A percentile compares a stretch with the other conserved stretches of the same genome.
These are phyloP conservation scores for Cantharis lateralis DNA, from an alignment of 2,888 invertebrate genomes.

Conservation along the genomic window DNA sequence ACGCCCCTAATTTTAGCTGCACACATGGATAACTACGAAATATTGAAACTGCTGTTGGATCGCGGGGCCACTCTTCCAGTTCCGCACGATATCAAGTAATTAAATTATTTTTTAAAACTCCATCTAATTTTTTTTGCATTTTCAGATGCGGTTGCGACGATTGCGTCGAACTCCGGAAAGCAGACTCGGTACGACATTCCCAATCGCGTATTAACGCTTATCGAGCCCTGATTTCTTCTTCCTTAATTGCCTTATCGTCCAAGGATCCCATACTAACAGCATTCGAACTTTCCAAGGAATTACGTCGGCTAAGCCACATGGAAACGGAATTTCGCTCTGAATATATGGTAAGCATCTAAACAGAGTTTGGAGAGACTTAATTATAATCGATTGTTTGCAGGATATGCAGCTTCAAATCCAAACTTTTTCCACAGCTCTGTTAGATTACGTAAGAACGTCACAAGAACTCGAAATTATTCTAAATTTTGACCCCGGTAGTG, in stretches of 20 bases:
- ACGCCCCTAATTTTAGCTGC: constrained; percentile 94
- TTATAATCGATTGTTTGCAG: constrained; percentile 1
- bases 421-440: constrained; percentile 86
- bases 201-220: constrained; percentile 91
- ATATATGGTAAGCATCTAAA: constrained; percentile 61
- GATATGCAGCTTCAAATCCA: constrained; percentile 85
- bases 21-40: constrained; percentile 97
- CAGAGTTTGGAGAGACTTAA: not conserved
- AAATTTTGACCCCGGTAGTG: constrained; percentile 82
- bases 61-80: constrained; percentile 89
- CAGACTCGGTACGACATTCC: constrained; percentile 81
- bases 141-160: constrained; percentile 87
- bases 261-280: constrained; percentile 92
- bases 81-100: constrained; percentile 89
- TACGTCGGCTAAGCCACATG: constrained; percentile 84
- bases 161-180: constrained; percentile 75
- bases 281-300: constrained; percentile 95
- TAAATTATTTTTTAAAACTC: not conserved
- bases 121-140: constrained; percentile 32
- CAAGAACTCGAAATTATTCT: constrained; percentile 91
- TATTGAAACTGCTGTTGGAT: constrained; percentile 90
- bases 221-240: constrained; percentile 89
- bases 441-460: constrained; percentile 90
- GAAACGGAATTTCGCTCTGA: constrained; percentile 94
- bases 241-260: constrained; percentile 90